Base-by-base conservation (phyloP, 2,797 vertebrate species). In the Microchirus variegatus region DNA sequence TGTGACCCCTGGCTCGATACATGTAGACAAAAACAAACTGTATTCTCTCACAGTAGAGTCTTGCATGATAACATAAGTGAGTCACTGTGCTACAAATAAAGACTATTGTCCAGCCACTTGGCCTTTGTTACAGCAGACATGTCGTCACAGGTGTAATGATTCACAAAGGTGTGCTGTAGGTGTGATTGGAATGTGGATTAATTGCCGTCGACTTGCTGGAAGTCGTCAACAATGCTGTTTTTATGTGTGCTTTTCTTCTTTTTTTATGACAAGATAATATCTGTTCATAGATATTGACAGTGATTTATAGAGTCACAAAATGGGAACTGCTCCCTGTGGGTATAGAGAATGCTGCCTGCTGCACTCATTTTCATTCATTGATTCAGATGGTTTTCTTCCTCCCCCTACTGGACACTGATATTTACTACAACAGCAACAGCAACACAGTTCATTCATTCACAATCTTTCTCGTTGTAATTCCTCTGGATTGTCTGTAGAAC, bases 331-430 rank as follows among this genome's bases (percentile, higher is more conserved):
- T 15, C 15, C 1, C 17, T 19, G 31, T 9, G 10, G 9, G n/a
- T 11, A 36, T 14, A 36, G 37, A 36, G 52, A 38, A 8, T 14
- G 12, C 8, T 16, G 17, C 10, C 5, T 14, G 12, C 8, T 16
- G 17, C 10, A 16, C 15, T 19, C 17, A 9, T 43, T 15, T n/a
- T 42, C 40, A 26, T 37, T 63, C 3, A 16, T 41, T 17, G 19
- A 43, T 31, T 47, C 3, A 17, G 17, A 51, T 12, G 26, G 2
- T 3, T 9, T 19, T n/a, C 9, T 15, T 18, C 12, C 53, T 36
- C 58, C 73, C 55, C 65, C 78, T 80, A 66, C 63, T 79, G 82
- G 68, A 18, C n/a, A 31, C n/a, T 12, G 11, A 2, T 37, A 50
- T 50, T 43, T 44, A 52, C 26, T 51, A 38, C 61, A 64, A 64